Conservation (phyloP, 2,797 vertebrate species). For the Microtus californicus region DNA sequence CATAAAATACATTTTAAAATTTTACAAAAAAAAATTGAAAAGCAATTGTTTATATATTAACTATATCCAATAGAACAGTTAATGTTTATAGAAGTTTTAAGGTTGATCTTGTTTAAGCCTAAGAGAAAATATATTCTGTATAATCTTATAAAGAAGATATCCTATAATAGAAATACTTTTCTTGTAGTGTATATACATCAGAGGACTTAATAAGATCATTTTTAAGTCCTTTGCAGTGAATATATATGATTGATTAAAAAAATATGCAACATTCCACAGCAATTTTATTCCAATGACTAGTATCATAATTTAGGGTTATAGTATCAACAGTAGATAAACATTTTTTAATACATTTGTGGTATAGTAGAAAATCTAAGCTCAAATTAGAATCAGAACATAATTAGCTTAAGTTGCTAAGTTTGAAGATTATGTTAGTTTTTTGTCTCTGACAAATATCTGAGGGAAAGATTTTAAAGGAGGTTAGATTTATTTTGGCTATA, state of each 20-base stretch:
- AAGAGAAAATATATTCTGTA: neutral
- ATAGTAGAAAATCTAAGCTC: neutral
- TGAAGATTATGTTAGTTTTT: neutral
- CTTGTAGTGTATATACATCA: neutral
- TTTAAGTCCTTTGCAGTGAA: neutral
- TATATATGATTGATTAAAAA: neutral
- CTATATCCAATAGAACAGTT: neutral
- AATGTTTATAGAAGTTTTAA: neutral
- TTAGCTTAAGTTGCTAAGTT: neutral
- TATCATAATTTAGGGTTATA: neutral
- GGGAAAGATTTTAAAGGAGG: neutral
- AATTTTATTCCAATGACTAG: neutral
- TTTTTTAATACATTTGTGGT: neutral
- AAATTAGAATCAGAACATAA: neutral
- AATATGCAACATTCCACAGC: neutral
- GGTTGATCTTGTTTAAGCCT: neutral
- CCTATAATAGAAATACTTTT: neutral
- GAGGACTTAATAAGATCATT: neutral
- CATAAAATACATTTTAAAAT: neutral
- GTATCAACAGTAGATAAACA: neutral
- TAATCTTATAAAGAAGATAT: neutral
- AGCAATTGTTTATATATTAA: neutral
- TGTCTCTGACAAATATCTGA: neutral
- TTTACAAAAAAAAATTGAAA: conserved; percentile 9
- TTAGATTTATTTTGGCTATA: neutral